Evolutionary conservation across 64 coral and sea anemone species (phyloP).

Genomic region (Stichodactyla mertensii): DNA sequence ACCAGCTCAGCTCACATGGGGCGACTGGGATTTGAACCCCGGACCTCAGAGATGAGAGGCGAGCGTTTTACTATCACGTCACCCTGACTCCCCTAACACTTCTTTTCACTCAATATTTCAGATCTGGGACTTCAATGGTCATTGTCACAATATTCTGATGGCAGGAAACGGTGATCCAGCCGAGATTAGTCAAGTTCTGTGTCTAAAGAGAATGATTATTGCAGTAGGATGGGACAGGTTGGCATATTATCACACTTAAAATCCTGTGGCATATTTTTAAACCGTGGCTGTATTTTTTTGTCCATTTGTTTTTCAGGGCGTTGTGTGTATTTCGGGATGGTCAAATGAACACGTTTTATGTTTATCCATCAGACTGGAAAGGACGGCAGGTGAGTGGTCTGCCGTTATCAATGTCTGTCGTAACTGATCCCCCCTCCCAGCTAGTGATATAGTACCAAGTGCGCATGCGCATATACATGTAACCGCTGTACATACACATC

Average conservation of each 20-base stretch:
- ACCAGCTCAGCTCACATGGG: too few species aligned
- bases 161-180: slow-evolving; percentile 91
- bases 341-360: slow-evolving; percentile 93
- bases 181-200: slow-evolving; percentile 92
- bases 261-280: not conserved
- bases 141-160: slow-evolving; percentile 95
- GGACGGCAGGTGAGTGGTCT: slow-evolving; percentile 70
- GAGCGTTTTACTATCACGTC: too few species aligned
- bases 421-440: too few species aligned
- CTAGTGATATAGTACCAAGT: too few species aligned
- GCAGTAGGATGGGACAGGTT: slow-evolving; percentile 85
- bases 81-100: too few species aligned
- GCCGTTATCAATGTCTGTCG: too few species aligned
- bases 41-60: too few species aligned
- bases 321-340: slow-evolving; percentile 87
- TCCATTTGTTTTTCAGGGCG: slow-evolving; percentile 41
- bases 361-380: slow-evolving; percentile 95
- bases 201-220: slow-evolving; percentile 86
- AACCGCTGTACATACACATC: not conserved
- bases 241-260: not conserved
- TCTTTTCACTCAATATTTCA: slow-evolving; percentile 18
- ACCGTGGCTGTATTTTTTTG: not conserved
- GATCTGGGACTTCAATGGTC: slow-evolving; percentile 99
- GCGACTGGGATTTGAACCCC: too few species aligned
- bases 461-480: not conserved